Evolutionary conservation across 2,888 invertebrate genomes (phyloP).

Genomic region (Drosophila demipolita): DNA sequence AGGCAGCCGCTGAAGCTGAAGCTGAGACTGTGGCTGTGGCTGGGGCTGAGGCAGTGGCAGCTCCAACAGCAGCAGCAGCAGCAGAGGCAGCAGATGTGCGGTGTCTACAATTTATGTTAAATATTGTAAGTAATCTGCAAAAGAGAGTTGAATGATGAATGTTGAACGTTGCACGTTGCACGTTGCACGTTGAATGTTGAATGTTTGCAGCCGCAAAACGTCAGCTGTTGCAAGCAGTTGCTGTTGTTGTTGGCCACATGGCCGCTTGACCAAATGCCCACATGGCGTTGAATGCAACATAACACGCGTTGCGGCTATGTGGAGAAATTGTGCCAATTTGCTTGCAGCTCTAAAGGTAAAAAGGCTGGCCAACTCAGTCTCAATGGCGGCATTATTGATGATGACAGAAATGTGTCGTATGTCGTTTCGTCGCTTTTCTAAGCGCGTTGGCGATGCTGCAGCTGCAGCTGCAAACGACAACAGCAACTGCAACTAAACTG

Average conservation of each 20-base stretch:
- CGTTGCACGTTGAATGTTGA: constrained; percentile 46
- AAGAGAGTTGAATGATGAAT: constrained; percentile 62
- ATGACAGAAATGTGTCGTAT: constrained; percentile 79
- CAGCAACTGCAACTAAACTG: constrained; percentile 27
- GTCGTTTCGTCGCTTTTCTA: constrained; percentile 50
- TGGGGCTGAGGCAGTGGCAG: not conserved
- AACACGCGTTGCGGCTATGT: constrained; percentile 57
- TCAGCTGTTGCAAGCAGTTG: constrained; percentile 56
- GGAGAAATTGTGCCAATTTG: constrained; percentile 81
- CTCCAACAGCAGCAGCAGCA: not conserved
- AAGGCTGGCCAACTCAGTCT: constrained; percentile 42
- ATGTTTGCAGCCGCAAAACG: constrained; percentile 53
- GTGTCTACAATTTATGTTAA: constrained; percentile 71
- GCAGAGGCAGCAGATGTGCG: constrained; percentile 60
- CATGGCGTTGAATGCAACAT: constrained; percentile 65
- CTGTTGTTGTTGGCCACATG: constrained; percentile 31
- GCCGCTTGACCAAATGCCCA: constrained; percentile 31
- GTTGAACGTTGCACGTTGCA: constrained; percentile 49
- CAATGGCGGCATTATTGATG: constrained; percentile 79
- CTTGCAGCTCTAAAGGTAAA: constrained; percentile 47
- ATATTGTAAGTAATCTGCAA: constrained; percentile 70
- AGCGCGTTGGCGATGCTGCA: constrained; percentile 30
- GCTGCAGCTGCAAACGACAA: constrained; percentile 21
- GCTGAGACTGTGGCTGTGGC: not conserved
- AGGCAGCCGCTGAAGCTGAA: not conserved